phyloP scores from a whole-genome alignment of 2,888 invertebrate species.

The Blera fallax region DNA sequence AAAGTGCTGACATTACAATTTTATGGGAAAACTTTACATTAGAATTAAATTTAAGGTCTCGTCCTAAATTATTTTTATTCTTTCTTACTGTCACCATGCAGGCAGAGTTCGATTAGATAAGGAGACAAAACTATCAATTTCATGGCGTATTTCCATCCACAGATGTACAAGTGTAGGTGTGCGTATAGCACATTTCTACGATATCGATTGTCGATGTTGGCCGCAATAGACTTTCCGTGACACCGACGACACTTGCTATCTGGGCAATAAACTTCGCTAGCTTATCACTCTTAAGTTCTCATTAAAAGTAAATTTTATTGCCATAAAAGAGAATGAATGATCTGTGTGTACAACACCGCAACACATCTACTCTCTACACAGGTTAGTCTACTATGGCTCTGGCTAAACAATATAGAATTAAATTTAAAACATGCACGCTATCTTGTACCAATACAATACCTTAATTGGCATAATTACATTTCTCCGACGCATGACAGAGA shows the following conservation, averaged over 20 bases:
- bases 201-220: slow-evolving; percentile 57
- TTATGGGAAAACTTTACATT: background rate
- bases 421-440: slow-evolving; percentile 29
- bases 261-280: slow-evolving; percentile 77
- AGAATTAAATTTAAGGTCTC: background rate
- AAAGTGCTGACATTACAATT: background rate
- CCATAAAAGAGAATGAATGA: slow-evolving; percentile 62
- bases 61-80: slow-evolving; percentile 1
- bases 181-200: slow-evolving; percentile 30
- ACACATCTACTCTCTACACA: background rate
- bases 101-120: slow-evolving; percentile 30
- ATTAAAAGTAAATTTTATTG: slow-evolving; percentile 79
- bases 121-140: slow-evolving; percentile 43
- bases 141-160: background rate
- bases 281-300: slow-evolving; percentile 77
- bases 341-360: slow-evolving; percentile 19
- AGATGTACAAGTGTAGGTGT: background rate
- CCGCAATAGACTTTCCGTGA: slow-evolving; percentile 74
- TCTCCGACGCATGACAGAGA: background rate
- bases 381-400: background rate
- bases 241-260: slow-evolving; percentile 79
- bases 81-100: background rate
- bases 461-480: slow-evolving; percentile 17
- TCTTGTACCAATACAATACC: background rate
- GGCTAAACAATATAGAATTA: slow-evolving; percentile 30